phyloP scores from a whole-genome alignment of 2,113 vertebrate genomes.

The Brachionichthys hirsutus region DNA sequence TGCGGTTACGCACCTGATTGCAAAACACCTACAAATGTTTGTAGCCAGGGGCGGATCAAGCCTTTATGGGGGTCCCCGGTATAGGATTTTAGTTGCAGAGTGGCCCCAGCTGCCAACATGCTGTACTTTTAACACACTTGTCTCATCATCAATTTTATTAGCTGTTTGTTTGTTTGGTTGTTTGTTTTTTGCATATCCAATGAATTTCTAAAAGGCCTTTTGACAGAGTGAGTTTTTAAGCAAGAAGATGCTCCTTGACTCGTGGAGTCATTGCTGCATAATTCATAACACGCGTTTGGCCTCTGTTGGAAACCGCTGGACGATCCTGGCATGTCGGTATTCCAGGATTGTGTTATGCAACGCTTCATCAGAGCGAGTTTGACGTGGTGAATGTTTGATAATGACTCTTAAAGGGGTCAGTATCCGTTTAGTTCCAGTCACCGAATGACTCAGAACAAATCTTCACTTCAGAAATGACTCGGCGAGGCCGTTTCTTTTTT shows the following conservation, averaged over 20 bases:
- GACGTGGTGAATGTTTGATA: neutral
- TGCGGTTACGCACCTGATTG: too few relatives aligned
- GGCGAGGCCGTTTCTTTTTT: neutral
- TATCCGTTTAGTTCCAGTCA: conserved; percentile 14
- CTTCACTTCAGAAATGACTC: conserved; percentile 1
- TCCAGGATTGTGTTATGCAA: neutral
- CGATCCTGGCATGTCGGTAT: neutral
- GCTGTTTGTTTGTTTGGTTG: too few relatives aligned
- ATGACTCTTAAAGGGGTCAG: conserved; percentile 2
- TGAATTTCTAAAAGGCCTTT: too few relatives aligned
- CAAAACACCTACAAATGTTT: too few relatives aligned
- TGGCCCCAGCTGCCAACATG: too few relatives aligned
- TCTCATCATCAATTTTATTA: too few relatives aligned
- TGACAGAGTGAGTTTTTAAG: too few relatives aligned
- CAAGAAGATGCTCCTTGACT: neutral
- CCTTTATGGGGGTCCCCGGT: too few relatives aligned
- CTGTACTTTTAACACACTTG: too few relatives aligned
- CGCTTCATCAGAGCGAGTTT: neutral
- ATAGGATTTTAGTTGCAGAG: too few relatives aligned
- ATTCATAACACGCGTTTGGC: conserved; percentile 29
- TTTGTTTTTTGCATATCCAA: too few relatives aligned
- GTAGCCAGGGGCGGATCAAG: too few relatives aligned
- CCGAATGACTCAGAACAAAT: neutral
- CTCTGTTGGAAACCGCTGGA: neutral
- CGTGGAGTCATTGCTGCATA: conserved; percentile 16